phyloP scores from a whole-genome alignment of 2,113 vertebrate species.

The Chionomys nivalis region DNA sequence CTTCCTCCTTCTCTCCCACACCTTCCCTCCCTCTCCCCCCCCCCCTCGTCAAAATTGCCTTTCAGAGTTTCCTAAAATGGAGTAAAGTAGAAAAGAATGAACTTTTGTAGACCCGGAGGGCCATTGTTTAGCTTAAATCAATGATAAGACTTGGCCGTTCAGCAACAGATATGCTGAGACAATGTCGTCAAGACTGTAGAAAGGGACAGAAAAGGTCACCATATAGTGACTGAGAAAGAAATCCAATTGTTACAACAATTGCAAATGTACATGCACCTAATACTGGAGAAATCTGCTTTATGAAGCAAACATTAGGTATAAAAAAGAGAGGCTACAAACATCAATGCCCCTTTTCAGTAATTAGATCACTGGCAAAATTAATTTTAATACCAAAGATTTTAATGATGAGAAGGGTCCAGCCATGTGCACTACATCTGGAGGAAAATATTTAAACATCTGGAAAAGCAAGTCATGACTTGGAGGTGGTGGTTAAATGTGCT shows the following conservation, averaged over 20 bases:
- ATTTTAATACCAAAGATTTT: neutral
- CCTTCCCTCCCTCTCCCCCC: neutral
- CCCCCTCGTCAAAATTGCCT: neutral
- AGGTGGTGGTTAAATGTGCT: neutral
- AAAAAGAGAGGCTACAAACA: neutral
- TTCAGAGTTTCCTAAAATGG: neutral
- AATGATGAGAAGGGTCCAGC: neutral
- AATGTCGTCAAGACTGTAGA: neutral
- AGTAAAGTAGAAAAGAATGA: conserved; percentile 21
- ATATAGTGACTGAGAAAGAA: neutral
- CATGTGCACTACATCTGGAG: neutral
- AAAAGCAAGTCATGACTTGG: neutral
- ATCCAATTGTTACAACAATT: neutral
- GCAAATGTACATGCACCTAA: neutral
- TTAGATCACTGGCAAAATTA: neutral
- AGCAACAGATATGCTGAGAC: neutral
- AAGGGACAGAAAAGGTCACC: neutral
- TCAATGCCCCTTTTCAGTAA: neutral
- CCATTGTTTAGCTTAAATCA: neutral
- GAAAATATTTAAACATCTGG: neutral
- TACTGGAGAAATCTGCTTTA: neutral
- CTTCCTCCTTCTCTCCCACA: no score
- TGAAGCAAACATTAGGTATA: neutral
- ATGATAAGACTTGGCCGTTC: neutral
- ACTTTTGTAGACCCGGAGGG: neutral